phyloP scores from a whole-genome alignment of 1,140 invertebrate genomes.

The Bombus superbus region DNA sequence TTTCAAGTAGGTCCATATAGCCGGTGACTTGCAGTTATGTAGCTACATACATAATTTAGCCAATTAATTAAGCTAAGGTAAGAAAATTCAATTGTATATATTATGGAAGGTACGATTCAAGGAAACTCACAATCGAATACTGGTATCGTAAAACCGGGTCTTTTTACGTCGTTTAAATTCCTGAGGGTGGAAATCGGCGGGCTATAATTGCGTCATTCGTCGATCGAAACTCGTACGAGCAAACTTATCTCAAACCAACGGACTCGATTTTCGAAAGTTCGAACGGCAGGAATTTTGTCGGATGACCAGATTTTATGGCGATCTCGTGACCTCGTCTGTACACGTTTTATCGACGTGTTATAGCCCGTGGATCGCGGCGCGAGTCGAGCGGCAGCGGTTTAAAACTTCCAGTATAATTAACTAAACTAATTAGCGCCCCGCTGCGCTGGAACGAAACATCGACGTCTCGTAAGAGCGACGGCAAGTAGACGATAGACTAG shows the following conservation, averaged over 20 bases:
- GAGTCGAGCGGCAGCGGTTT: conserved; percentile 23
- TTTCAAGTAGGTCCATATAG: no score
- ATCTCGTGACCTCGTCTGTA: background rate
- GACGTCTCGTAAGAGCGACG: conserved; percentile 57
- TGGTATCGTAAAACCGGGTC: background rate
- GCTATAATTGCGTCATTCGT: conserved; percentile 6
- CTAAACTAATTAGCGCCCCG: conserved; percentile 69
- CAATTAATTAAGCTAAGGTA: background rate
- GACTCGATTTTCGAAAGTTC: conserved; percentile 13
- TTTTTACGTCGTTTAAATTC: background rate
- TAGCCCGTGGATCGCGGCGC: background rate
- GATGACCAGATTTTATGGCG: conserved; percentile 43
- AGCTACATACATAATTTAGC: no score
- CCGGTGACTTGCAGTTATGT: no score
- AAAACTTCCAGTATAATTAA: conserved; percentile 71
- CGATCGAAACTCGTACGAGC: conserved; percentile 4
- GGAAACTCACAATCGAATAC: background rate
- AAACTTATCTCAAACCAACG: no score
- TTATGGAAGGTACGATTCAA: background rate
- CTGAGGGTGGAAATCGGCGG: background rate
- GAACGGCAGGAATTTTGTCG: conserved; percentile 23
- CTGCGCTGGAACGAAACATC: conserved; percentile 45
- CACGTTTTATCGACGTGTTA: conserved; percentile 37
- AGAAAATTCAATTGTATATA: background rate
- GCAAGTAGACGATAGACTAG: conserved; percentile 34